phyloP scores from a whole-genome alignment of 2,113 vertebrate species.

The Hucho hucho region DNA sequence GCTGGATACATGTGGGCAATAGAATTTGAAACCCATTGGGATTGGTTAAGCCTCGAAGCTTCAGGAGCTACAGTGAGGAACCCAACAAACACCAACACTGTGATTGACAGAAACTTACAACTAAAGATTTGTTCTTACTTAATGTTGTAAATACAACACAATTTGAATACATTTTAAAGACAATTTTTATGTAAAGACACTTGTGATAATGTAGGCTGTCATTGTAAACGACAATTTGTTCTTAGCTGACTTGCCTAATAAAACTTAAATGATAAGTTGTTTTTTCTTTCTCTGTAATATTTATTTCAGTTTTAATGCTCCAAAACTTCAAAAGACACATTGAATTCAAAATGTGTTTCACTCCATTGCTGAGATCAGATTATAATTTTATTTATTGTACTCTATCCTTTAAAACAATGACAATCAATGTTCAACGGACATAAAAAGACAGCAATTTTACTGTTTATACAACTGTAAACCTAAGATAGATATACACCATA shows the following conservation, averaged over 20 bases:
- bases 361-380: slow-evolving; percentile 28
- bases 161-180: not conserved
- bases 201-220: not conserved
- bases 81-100: not conserved
- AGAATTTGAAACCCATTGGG: not conserved
- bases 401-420: slow-evolving; percentile 19
- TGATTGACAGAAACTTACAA: too few relatives aligned
- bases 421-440: too few relatives aligned
- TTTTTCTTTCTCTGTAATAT: slow-evolving; percentile 23
- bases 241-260: too few relatives aligned
- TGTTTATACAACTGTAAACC: slow-evolving; percentile 10
- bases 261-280: not conserved
- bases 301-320: slow-evolving; percentile 47
- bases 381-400: not conserved
- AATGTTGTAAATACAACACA: not conserved
- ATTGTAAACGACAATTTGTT: too few relatives aligned
- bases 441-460: slow-evolving; percentile 20
- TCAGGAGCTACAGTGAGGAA: not conserved
- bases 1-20: not conserved
- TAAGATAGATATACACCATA: not conserved
- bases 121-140: not conserved
- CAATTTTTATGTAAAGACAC: slow-evolving; percentile 5
- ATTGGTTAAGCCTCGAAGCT: not conserved
- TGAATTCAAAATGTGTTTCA: slow-evolving; percentile 33
- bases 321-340: slow-evolving; percentile 53